Conservation (phyloP, 2,797 vertebrate genomes). For the Anabas testudineus region DNA sequence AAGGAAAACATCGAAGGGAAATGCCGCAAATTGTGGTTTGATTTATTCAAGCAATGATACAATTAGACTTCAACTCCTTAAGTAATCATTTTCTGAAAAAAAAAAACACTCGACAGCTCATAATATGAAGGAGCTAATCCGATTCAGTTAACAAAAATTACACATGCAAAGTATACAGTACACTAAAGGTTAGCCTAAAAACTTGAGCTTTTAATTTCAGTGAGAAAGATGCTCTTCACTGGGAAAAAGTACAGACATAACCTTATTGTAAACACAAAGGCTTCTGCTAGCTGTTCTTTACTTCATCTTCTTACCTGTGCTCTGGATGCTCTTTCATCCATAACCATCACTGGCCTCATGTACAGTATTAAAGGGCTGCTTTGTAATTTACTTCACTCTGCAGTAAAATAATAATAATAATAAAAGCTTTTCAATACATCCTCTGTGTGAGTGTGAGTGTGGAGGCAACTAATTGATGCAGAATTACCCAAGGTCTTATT, state of each 20-base stretch:
- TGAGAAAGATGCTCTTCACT: not conserved
- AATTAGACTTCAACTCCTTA: not conserved
- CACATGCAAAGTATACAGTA: not conserved
- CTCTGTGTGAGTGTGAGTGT: not conserved
- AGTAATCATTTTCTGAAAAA: constrained; percentile 1
- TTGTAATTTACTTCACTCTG: constrained; percentile 18
- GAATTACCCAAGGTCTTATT: constrained; percentile 12
- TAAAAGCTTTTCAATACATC: not conserved
- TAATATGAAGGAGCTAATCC: not conserved
- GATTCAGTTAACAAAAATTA: not conserved
- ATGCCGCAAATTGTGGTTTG: constrained; percentile 13
- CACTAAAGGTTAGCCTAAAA: not conserved
- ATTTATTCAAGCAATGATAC: not conserved
- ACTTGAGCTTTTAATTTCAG: too few relatives aligned
- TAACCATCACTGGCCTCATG: constrained; percentile 27
- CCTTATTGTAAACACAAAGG: too few relatives aligned
- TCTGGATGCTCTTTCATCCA: constrained; percentile 24
- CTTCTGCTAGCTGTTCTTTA: too few relatives aligned
- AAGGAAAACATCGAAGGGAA: not conserved
- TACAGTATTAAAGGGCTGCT: constrained; percentile 30
- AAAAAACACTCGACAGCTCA: not conserved
- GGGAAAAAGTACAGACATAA: not conserved
- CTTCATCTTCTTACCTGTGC: not conserved
- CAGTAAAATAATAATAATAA: not conserved
- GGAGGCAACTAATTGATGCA: not conserved